Evolutionary conservation across 2,888 invertebrate genomes (phyloP).

Genomic region (Brenthis hecate): DNA sequence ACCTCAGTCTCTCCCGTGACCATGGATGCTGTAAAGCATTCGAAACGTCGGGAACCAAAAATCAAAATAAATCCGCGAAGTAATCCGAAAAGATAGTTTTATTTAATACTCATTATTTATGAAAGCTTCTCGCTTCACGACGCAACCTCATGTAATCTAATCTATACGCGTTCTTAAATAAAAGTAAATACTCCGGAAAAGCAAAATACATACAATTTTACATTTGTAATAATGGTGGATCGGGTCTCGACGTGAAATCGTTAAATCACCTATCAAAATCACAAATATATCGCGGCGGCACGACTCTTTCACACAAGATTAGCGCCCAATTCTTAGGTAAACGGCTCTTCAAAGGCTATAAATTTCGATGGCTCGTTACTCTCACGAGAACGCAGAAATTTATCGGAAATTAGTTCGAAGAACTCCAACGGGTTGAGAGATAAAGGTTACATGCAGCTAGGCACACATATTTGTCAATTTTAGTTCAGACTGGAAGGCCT

Average conservation of each 20-base stretch:
- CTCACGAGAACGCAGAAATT: slow-evolving; percentile 74
- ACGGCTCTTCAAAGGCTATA: slow-evolving; percentile 74
- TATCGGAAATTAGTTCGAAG: slow-evolving; percentile 76
- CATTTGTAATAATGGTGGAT: slow-evolving; percentile 17
- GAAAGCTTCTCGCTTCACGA: neutral
- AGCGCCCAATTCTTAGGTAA: slow-evolving; percentile 77
- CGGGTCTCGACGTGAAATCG: slow-evolving; percentile 26
- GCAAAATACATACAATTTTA: slow-evolving; percentile 25
- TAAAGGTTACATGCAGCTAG: slow-evolving; percentile 42
- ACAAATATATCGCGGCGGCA: slow-evolving; percentile 53
- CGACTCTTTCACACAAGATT: slow-evolving; percentile 76
- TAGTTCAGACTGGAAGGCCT: slow-evolving; percentile 14
- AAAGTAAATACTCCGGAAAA: slow-evolving; percentile 18
- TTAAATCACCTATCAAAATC: slow-evolving; percentile 38
- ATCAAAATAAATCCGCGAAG: too few relatives aligned
- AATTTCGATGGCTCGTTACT: slow-evolving; percentile 74
- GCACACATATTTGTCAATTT: slow-evolving; percentile 39
- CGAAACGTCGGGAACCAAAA: too few relatives aligned
- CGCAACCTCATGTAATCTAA: neutral
- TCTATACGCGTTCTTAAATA: neutral
- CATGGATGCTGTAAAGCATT: too few relatives aligned
- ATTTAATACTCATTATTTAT: too few relatives aligned
- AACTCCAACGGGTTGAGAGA: slow-evolving; percentile 53
- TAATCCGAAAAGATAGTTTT: too few relatives aligned
- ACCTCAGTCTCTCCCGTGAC: too few relatives aligned